Percentiles rank a stretch among this genome's conserved stretches.
Conservation (phyloP, 2,888 invertebrate species). For the Nebria salina region DNA sequence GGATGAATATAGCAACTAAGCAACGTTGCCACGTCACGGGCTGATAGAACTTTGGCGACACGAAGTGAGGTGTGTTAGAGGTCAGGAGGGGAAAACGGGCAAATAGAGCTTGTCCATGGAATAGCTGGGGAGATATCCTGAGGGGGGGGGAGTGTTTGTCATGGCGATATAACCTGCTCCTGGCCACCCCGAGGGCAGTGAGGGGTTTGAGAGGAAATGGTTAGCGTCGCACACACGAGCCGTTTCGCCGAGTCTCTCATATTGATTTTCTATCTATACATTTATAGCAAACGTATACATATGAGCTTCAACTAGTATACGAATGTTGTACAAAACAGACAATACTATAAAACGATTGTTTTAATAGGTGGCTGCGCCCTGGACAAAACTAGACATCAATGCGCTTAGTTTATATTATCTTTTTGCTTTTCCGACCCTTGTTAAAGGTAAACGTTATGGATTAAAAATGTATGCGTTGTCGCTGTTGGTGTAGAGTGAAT, state of each 20-base stretch:
- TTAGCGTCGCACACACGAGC: slow-evolving; percentile 5
- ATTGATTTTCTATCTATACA: slow-evolving; percentile 30
- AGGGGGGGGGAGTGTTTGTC: slow-evolving; percentile 14
- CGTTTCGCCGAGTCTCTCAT: slow-evolving; percentile 15
- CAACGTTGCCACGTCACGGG: background rate
- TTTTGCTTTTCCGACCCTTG: background rate
- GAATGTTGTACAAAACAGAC: slow-evolving; percentile 5
- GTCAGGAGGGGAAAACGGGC: background rate
- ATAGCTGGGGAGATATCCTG: background rate
- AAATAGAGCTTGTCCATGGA: background rate
- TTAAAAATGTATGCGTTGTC: background rate
- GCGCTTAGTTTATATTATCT: background rate
- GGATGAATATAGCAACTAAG: background rate
- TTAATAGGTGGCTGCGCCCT: background rate
- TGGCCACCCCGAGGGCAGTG: background rate
- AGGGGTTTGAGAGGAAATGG: background rate
- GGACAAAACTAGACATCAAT: background rate
- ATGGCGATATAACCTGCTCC: slow-evolving; percentile 3
- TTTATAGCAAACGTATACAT: background rate
- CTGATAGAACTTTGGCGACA: too few species aligned
- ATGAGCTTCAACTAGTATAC: background rate
- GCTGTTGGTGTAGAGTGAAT: too few species aligned
- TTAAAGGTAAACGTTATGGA: background rate
- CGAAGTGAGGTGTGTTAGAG: background rate
- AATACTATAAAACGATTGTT: background rate